These are phyloP conservation scores for Pristis pectinata DNA, from an alignment of 2,797 vertebrate species.

Conservation along the genomic window DNA sequence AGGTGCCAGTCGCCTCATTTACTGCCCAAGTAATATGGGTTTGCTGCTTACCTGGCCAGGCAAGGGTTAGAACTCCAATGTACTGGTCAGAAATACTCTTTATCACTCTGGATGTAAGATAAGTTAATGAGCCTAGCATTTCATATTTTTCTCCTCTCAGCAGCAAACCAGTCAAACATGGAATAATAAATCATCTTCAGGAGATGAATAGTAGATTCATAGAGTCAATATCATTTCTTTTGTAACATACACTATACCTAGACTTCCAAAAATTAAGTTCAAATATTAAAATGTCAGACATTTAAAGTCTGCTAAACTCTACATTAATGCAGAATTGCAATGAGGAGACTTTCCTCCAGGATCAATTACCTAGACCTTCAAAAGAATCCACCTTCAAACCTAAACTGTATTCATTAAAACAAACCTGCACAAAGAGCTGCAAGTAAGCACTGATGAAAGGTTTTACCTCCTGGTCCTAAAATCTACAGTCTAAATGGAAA, in stretches of 20 bases:
- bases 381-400: slow-evolving; percentile 27
- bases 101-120: neutral
- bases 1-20: neutral
- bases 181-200: slow-evolving; percentile 33
- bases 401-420: slow-evolving; percentile 33
- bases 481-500: neutral
- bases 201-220: slow-evolving; percentile 32
- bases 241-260: neutral
- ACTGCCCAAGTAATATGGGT: neutral
- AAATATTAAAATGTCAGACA: slow-evolving; percentile 11
- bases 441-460: neutral
- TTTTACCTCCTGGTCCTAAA: neutral
- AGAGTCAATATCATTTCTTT: slow-evolving; percentile 35
- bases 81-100: neutral
- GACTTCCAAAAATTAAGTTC: slow-evolving; percentile 23
- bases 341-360: neutral
- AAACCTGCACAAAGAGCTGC: neutral
- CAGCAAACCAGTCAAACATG: neutral
- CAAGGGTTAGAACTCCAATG: slow-evolving; percentile 4
- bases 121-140: slow-evolving; percentile 22
- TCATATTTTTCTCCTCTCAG: slow-evolving; percentile 13
- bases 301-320: neutral
- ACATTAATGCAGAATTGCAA: neutral
- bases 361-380: slow-evolving; percentile 30
- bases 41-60: neutral